These are phyloP conservation scores for Trichoplusia ni DNA, from an alignment of 1,140 invertebrate species.

Conservation along the genomic window DNA sequence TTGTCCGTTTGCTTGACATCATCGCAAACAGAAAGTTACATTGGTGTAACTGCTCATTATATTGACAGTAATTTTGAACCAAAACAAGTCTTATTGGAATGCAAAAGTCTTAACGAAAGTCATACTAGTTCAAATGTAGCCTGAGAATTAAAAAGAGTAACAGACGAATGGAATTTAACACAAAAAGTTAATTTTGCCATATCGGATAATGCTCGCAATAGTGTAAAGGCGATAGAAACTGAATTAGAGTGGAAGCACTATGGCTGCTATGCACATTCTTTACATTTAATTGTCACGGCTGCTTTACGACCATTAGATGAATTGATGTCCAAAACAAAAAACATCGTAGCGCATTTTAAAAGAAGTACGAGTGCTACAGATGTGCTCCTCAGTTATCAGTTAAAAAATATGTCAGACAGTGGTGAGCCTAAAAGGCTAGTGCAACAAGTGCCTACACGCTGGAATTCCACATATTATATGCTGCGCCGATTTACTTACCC, in stretches of 20 bases:
- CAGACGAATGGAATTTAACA: slow-evolving; percentile 8
- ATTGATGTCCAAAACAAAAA: slow-evolving; percentile 27
- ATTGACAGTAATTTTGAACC: slow-evolving; percentile 16
- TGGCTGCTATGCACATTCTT: slow-evolving; percentile 25
- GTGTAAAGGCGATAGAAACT: slow-evolving; percentile 19
- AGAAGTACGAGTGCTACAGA: slow-evolving; percentile 28
- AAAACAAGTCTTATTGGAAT: slow-evolving; percentile 23
- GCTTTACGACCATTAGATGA: slow-evolving; percentile 22
- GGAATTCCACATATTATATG: slow-evolving; percentile 32
- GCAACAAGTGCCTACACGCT: slow-evolving; percentile 28
- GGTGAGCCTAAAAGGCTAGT: slow-evolving; percentile 26
- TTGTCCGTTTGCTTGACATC: slow-evolving; percentile 18
- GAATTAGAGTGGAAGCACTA: slow-evolving; percentile 19
- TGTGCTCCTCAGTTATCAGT: slow-evolving; percentile 26
- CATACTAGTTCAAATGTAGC: slow-evolving; percentile 14
- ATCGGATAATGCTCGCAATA: slow-evolving; percentile 22
- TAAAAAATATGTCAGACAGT: slow-evolving; percentile 28
- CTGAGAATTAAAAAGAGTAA: slow-evolving; percentile 15
- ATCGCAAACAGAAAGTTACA: slow-evolving; percentile 14
- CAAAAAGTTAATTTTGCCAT: slow-evolving; percentile 22
- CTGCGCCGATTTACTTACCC: slow-evolving; percentile 22
- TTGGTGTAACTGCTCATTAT: slow-evolving; percentile 24
- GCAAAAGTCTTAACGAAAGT: slow-evolving; percentile 2
- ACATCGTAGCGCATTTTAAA: slow-evolving; percentile 29
- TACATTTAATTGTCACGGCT: slow-evolving; percentile 22